These are phyloP conservation scores for Lophura swinhoii DNA, from an alignment of 2,797 vertebrate species.

Conservation along the genomic window DNA sequence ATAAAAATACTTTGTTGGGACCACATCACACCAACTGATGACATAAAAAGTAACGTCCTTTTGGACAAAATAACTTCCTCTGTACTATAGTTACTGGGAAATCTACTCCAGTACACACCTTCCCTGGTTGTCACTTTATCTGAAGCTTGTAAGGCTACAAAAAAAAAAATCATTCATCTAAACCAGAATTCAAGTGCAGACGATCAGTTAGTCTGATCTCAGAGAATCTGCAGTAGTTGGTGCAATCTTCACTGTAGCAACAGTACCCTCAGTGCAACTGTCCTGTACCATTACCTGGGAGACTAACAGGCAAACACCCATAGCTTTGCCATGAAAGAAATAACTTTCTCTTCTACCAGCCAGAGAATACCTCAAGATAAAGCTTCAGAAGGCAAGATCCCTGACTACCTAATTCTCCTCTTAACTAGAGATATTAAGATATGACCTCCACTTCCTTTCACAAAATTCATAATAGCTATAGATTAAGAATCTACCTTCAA, in stretches of 20 bases:
- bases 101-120: fast-evolving
- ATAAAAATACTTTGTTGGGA: not conserved
- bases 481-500: not conserved
- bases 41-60: not conserved
- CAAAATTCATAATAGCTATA: fast-evolving
- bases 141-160: not conserved
- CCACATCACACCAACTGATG: not conserved
- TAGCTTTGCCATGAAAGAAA: not conserved
- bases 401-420: not conserved
- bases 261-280: not conserved
- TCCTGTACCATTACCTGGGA: not conserved
- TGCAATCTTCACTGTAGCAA: not conserved
- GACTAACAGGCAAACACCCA: not conserved
- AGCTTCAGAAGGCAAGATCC: not conserved
- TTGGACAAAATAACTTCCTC: not conserved
- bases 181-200: not conserved
- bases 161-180: not conserved
- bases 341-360: not conserved
- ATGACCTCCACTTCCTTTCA: not conserved
- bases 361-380: not conserved
- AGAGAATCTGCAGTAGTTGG: not conserved
- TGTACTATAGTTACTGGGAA: not conserved
- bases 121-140: not conserved
- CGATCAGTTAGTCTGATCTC: not conserved
- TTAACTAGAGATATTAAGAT: not conserved